phyloP scores from a whole-genome alignment of 2,888 invertebrate genomes.

The Eupeodes luniger region DNA sequence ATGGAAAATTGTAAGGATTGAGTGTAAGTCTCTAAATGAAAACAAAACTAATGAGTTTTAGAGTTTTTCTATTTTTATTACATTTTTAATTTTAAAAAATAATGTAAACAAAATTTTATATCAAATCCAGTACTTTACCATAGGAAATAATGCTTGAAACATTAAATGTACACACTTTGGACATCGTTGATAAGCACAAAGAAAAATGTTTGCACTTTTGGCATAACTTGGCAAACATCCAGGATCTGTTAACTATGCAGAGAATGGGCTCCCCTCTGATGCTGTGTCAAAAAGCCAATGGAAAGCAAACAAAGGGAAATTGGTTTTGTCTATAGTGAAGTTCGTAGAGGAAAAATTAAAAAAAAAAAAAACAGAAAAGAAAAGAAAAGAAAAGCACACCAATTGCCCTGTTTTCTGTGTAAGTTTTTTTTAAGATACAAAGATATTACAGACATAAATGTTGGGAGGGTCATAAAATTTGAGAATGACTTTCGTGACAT shows the following conservation, averaged over 20 bases:
- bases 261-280: slow-evolving; percentile 28
- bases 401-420: slow-evolving; percentile 32
- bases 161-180: slow-evolving; percentile 40
- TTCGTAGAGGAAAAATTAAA: not conserved
- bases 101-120: not conserved
- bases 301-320: slow-evolving; percentile 48
- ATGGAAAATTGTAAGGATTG: too few species aligned
- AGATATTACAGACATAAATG: slow-evolving; percentile 40
- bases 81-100: not conserved
- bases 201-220: slow-evolving; percentile 68
- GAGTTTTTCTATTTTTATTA: too few species aligned
- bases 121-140: not conserved
- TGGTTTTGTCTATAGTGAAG: slow-evolving; percentile 33
- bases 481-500: slow-evolving; percentile 33
- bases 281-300: slow-evolving; percentile 16
- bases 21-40: too few species aligned
- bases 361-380: not conserved
- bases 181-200: slow-evolving; percentile 62
- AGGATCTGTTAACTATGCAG: slow-evolving; percentile 45
- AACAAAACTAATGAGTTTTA: too few species aligned
- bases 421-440: slow-evolving; percentile 25
- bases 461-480: slow-evolving; percentile 32
- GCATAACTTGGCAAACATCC: slow-evolving; percentile 67
- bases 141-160: not conserved
- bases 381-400: slow-evolving; percentile 8